These are phyloP conservation scores for Nebria brevicollis DNA, from an alignment of 2,888 invertebrate species.

Conservation along the genomic window DNA sequence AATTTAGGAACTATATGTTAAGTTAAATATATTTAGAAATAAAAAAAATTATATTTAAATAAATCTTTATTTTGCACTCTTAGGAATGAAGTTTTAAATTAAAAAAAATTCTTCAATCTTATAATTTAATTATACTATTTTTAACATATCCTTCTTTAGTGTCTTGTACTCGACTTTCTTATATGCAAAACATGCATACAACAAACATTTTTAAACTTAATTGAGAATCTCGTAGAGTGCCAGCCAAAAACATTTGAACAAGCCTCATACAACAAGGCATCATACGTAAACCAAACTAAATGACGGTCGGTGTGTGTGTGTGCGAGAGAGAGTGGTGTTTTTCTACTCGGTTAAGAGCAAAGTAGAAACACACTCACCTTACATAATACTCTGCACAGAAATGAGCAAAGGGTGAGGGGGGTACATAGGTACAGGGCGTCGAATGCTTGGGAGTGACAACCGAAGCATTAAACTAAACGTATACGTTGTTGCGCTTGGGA, in stretches of 20 bases:
- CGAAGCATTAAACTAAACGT: conserved; percentile 62
- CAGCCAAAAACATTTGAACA: background rate
- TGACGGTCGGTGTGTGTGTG: background rate
- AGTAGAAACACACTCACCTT: conserved; percentile 8
- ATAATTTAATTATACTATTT: no score
- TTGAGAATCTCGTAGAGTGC: background rate
- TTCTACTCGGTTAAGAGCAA: conserved; percentile 20
- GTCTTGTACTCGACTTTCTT: no score
- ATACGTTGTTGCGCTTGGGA: conserved; percentile 61
- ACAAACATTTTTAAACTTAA: no score
- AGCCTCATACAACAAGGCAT: background rate
- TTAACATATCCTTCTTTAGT: no score
- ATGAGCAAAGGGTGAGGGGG: background rate
- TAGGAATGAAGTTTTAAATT: no score
- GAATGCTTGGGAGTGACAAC: conserved; percentile 58
- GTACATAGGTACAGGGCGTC: conserved; percentile 45
- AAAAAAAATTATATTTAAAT: no score
- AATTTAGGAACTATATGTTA: no score
- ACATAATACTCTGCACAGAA: background rate
- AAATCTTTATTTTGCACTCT: no score
- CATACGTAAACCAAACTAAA: no score
- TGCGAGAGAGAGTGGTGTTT: background rate
- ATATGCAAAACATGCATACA: no score
- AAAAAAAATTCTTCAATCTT: no score
- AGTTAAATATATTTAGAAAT: no score